Base-by-base conservation (phyloP, 2,888 invertebrate species). In the Sussaba pulchella region DNA sequence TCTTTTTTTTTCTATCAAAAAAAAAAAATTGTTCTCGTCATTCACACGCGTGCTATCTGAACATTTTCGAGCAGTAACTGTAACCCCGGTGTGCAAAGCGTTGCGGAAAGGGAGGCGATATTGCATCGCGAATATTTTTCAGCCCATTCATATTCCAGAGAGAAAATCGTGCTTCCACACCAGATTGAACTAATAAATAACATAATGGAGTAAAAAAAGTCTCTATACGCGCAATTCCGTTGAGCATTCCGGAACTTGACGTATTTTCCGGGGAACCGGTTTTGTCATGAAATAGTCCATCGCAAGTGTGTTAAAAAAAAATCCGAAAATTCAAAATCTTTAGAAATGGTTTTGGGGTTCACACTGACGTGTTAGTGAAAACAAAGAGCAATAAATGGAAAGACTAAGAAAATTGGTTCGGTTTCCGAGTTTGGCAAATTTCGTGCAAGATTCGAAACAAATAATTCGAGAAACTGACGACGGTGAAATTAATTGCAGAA, bases 401-500 rank as follows among this genome's bases (percentile, higher is more conserved):
- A 69, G 76, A 78, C 76, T 72, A 78, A 54, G 63, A 67, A 78
- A 50, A 50, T 45, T 43, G n/a, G 47, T 31, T 64, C 19, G 64
- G 36, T 43, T 61, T 64, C 69, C 66, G 72, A 59, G 72, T 61
- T 54, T 19, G 61, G 66, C 24, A 45, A 63, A 66, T 43, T 52
- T 77, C 41, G 47, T 71, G 24, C 77, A 74, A 52, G 67, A 19
- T 4, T 9, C 24, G 21, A 39, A 77, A 78, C 81, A 79, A n/a
- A n/a, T n/a, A n/a, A n/a, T n/a, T n/a, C n/a, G 71, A 41, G 54
- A 47, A 43, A 59, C 59, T 54, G 31, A n/a, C 21, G 41, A 52
- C 54, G 45, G 57, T 67, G 73, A 88, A 88, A 89, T 88, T n/a
- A 89, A 87, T 89, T 86, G 88, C 87, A 88, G 85, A 88, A 88